These are phyloP conservation scores for Cyaniris semiargus DNA, from an alignment of 2,888 invertebrate species.

Conservation along the genomic window DNA sequence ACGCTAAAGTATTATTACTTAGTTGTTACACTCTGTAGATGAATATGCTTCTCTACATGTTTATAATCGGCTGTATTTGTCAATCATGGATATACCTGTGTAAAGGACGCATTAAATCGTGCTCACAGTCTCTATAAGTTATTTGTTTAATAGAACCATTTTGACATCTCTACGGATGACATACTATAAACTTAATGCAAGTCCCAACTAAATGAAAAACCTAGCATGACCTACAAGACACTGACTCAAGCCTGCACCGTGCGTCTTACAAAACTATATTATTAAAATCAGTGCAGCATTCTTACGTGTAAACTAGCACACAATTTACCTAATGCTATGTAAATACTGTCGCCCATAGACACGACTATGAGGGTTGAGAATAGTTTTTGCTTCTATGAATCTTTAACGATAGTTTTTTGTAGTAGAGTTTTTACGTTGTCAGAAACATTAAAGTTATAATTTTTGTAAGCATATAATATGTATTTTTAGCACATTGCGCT, in stretches of 20 bases:
- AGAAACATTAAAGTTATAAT: no score
- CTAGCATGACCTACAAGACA: not conserved
- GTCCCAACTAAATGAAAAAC: not conserved
- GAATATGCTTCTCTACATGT: no score
- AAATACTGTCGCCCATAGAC: conserved; percentile 29
- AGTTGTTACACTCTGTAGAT: no score
- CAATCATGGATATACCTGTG: no score
- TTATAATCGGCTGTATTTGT: no score
- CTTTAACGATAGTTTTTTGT: not conserved
- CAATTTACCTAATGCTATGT: conserved; percentile 32
- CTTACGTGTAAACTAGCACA: conserved; percentile 30
- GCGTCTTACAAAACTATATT: conserved; percentile 19
- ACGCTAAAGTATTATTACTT: no score
- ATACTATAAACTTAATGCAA: not conserved
- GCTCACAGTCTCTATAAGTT: no score
- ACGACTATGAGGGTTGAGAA: conserved; percentile 19
- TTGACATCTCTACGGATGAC: no score
- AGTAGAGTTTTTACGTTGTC: not conserved
- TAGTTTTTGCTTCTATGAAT: not conserved
- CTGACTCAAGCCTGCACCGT: not conserved
- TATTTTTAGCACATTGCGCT: no score
- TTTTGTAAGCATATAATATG: no score
- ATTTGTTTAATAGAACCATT: no score
- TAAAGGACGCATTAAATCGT: no score
- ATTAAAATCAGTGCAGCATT: conserved; percentile 28